Conservation (phyloP, 2,888 invertebrate genomes). For the Polylopha cassiicola region DNA sequence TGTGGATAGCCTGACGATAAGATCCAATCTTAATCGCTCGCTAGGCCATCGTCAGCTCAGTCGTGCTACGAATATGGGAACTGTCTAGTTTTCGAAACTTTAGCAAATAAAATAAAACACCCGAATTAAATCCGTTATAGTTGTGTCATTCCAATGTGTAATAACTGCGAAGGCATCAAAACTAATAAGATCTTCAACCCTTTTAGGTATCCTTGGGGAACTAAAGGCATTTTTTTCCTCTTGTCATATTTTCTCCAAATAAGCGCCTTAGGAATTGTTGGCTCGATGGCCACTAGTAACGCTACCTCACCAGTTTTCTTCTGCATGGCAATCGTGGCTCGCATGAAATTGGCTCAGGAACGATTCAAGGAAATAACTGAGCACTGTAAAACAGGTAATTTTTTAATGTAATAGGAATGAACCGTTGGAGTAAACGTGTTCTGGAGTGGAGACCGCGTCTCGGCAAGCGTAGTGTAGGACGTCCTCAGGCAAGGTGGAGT, state of each 20-base stretch:
- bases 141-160: too few relatives aligned
- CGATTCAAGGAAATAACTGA: neutral
- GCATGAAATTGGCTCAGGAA: neutral
- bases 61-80: too few relatives aligned
- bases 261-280: neutral
- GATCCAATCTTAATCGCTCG: too few relatives aligned
- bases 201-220: slow-evolving; percentile 9
- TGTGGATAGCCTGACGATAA: too few relatives aligned
- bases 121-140: too few relatives aligned
- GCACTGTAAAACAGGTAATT: neutral
- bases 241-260: neutral
- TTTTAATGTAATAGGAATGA: neutral
- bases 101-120: too few relatives aligned
- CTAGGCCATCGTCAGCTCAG: too few relatives aligned
- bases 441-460: too few relatives aligned
- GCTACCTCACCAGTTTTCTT: slow-evolving; percentile 1
- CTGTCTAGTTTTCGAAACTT: too few relatives aligned
- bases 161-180: neutral
- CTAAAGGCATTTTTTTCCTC: neutral
- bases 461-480: too few relatives aligned
- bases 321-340: slow-evolving; percentile 3
- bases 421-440: too few relatives aligned
- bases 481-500: too few relatives aligned
- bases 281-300: slow-evolving; percentile 1
- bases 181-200: neutral